Conservation (phyloP, 2,888 invertebrate species). For the Hypolimnas misippus region DNA sequence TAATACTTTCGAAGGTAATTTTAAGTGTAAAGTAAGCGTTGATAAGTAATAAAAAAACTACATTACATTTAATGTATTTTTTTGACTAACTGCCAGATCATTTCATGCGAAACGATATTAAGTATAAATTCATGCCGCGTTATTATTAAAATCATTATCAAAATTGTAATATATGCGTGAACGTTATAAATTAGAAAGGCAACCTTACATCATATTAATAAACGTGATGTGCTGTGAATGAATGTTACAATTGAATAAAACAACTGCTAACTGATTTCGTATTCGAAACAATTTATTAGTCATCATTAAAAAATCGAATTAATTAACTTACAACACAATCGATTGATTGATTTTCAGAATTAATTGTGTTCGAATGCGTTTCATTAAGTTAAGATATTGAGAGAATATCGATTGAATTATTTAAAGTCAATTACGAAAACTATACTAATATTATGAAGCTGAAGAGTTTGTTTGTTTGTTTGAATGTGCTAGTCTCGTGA, state of each 20-base stretch:
- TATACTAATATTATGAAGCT: no score
- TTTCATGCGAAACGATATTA: not conserved
- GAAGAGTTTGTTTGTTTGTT: no score
- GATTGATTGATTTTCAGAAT: no score
- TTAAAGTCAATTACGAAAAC: no score
- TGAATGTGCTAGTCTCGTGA: no score
- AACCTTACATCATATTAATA: constrained; percentile 2
- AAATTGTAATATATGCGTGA: not conserved
- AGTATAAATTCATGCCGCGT: not conserved
- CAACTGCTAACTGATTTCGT: not conserved
- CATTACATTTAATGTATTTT: no score
- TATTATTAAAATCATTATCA: not conserved
- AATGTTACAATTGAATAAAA: not conserved
- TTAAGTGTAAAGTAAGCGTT: no score
- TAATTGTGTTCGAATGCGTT: no score
- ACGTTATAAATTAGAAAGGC: not conserved
- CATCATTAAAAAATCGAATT: not conserved
- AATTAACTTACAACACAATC: not conserved
- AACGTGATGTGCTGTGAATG: not conserved
- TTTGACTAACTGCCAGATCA: no score
- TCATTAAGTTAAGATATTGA: not conserved
- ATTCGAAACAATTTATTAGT: not conserved
- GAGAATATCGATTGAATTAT: not conserved
- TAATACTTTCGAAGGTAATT: no score
- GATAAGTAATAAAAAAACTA: no score